These are phyloP conservation scores for Neolamprologus variostigma DNA, from an alignment of 2,113 vertebrate genomes.

Conservation along the genomic window DNA sequence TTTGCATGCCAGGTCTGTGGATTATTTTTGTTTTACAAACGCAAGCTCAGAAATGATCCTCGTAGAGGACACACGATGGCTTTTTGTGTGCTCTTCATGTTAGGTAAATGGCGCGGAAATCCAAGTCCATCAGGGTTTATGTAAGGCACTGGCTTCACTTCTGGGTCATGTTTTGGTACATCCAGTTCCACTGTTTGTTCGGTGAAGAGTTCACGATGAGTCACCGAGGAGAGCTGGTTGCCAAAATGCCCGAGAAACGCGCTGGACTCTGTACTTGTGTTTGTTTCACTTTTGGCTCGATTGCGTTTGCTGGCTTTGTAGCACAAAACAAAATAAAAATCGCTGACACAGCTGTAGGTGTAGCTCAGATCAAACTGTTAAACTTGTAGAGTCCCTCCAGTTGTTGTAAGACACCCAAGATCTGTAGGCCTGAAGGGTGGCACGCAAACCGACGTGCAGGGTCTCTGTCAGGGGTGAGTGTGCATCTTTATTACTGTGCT, in stretches of 20 bases:
- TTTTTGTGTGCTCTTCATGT: neutral
- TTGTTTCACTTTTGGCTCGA: neutral
- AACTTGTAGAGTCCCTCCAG: neutral
- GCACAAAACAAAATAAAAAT: neutral
- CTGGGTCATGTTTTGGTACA: slow-evolving; percentile 63
- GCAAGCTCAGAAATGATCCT: neutral
- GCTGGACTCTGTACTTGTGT: neutral
- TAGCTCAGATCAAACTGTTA: neutral
- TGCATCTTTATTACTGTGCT: neutral
- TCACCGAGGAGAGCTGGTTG: slow-evolving; percentile 31
- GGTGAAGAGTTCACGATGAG: slow-evolving; percentile 46
- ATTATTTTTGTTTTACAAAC: neutral
- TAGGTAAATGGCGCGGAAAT: slow-evolving; percentile 9
- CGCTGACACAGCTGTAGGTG: neutral
- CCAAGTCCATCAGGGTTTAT: slow-evolving; percentile 25
- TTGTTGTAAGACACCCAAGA: neutral
- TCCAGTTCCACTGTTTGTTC: slow-evolving; percentile 31
- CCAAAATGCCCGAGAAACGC: neutral
- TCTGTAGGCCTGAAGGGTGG: neutral
- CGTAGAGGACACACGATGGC: neutral
- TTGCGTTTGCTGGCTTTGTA: neutral
- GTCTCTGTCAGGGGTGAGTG: neutral
- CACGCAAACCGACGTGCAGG: neutral
- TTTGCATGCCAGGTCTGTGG: neutral
- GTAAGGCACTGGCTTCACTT: slow-evolving; percentile 35